phyloP scores from a whole-genome alignment of 2,113 vertebrate genomes.

The Phocoena sinus region DNA sequence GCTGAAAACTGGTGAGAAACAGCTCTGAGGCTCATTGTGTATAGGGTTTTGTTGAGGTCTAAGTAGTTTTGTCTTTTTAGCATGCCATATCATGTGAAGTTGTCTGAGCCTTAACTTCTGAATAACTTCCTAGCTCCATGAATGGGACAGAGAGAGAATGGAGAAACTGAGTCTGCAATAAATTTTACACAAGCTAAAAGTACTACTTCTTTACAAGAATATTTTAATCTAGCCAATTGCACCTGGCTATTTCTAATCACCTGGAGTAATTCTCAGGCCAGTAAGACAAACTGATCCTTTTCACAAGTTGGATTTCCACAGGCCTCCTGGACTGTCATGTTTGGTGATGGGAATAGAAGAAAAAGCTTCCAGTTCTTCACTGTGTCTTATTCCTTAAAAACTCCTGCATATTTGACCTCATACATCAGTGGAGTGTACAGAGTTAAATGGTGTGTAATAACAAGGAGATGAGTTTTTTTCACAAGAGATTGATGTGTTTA shows the following conservation, averaged over 20 bases:
- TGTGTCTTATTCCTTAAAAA: background rate
- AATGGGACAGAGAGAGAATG: background rate
- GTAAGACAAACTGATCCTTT: background rate
- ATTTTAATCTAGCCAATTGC: background rate
- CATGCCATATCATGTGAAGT: background rate
- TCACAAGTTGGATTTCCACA: background rate
- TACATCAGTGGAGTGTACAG: background rate
- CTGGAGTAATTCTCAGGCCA: background rate
- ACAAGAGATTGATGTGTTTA: background rate
- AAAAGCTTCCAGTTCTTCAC: background rate
- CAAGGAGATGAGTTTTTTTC: background rate
- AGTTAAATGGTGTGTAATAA: background rate
- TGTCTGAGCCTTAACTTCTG: background rate
- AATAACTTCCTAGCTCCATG: background rate
- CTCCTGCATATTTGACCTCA: background rate
- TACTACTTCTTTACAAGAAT: background rate
- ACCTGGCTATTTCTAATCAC: background rate
- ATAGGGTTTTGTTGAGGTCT: background rate
- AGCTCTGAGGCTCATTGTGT: background rate
- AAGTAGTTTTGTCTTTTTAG: background rate
- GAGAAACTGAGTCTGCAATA: background rate
- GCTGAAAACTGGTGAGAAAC: background rate
- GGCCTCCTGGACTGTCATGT: background rate
- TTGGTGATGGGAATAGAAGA: background rate
- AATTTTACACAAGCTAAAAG: background rate